Evolutionary conservation across 2,888 invertebrate genomes (phyloP).

Genomic region (Parnassius orleans): DNA sequence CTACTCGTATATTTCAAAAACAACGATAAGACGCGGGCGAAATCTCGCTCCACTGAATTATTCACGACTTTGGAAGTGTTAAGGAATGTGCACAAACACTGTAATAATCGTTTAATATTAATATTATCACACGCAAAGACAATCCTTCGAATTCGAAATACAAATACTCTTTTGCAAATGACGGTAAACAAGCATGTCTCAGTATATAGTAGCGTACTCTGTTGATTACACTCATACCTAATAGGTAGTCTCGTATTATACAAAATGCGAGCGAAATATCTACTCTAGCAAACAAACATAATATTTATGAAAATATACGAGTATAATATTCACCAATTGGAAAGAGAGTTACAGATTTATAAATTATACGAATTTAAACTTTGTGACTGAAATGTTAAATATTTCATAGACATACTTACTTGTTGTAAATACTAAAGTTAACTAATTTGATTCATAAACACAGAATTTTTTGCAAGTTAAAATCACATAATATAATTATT

Average conservation of each 20-base stretch:
- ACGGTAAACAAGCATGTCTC: conserved; percentile 44
- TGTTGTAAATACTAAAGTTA: no score
- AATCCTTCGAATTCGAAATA: conserved; percentile 44
- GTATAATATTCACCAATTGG: conserved; percentile 8
- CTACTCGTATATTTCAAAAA: conserved; percentile 21
- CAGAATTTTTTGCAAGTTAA: no score
- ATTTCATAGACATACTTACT: no score
- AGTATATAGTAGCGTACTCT: conserved; percentile 41
- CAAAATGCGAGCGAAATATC: conserved; percentile 30
- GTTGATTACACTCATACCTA: conserved; percentile 41
- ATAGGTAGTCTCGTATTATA: conserved; percentile 22
- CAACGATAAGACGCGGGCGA: conserved; percentile 17
- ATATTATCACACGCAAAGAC: conserved; percentile 60
- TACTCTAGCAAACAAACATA: conserved; percentile 35
- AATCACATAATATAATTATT: no score
- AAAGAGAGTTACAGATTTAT: conserved; percentile 12
- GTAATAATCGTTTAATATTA: conserved; percentile 71
- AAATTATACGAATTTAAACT: conserved; percentile 9
- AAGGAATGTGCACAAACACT: conserved; percentile 63
- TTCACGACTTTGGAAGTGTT: conserved; percentile 65
- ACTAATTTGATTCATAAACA: no score
- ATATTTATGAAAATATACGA: conserved; percentile 29
- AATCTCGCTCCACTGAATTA: conserved; percentile 55
- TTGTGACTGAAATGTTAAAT: no score
- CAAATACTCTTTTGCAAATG: conserved; percentile 49